Evolutionary conservation across 2,797 vertebrate species (phyloP).

Genomic region (Micropoecilia bifurca): DNA sequence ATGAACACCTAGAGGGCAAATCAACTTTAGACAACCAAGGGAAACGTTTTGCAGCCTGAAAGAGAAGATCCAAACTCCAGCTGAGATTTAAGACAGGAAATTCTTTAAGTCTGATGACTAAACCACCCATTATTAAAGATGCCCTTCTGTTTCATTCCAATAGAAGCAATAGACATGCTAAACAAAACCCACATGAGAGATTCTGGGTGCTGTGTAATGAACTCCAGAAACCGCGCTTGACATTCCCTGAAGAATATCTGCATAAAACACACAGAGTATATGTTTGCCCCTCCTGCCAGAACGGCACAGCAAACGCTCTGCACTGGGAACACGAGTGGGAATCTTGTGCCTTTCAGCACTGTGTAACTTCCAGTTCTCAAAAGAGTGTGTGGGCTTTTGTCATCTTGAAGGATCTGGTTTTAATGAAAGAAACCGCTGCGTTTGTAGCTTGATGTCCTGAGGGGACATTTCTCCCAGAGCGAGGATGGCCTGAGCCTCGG

Average conservation of each 20-base stretch:
- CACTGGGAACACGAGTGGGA: conserved; percentile 62
- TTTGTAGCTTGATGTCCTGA: conserved; percentile 61
- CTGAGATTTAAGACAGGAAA: conserved; percentile 4
- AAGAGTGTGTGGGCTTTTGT: conserved; percentile 62
- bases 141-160: conserved; percentile 45
- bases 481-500: conserved; percentile 32
- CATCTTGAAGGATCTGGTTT: conserved; percentile 65
- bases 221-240: conserved; percentile 65
- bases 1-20: not conserved
- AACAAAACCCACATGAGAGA: conserved; percentile 54
- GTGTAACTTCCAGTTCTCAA: conserved; percentile 44
- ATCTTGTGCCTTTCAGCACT: conserved; percentile 60
- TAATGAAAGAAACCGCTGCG: conserved; percentile 74
- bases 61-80: not conserved
- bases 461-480: conserved; percentile 63
- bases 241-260: conserved; percentile 61
- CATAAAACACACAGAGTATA: conserved; percentile 56
- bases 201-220: conserved; percentile 71
- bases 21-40: not conserved
- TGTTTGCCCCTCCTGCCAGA: conserved; percentile 62
- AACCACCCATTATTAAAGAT: conserved; percentile 40
- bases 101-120: not conserved
- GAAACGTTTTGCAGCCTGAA: not conserved
- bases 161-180: conserved; percentile 57
- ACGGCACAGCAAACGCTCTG: conserved; percentile 42